These are phyloP conservation scores for Xenus cinereus DNA, from an alignment of 2,113 vertebrate genomes.

Conservation along the genomic window DNA sequence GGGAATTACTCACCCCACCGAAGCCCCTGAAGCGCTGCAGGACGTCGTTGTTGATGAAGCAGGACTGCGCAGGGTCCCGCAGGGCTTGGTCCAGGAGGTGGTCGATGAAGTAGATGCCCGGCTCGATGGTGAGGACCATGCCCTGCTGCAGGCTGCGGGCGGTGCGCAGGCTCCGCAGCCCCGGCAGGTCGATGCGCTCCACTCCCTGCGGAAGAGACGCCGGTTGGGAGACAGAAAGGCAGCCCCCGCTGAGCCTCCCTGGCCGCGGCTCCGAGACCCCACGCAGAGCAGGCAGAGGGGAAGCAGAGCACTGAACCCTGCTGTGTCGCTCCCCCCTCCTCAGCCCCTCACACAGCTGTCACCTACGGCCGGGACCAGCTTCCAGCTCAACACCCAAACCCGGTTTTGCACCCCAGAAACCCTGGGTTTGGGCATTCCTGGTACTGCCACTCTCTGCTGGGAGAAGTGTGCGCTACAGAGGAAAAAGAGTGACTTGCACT, in stretches of 20 bases:
- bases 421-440: not conserved
- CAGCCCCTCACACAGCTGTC: not conserved
- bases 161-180: slow-evolving; percentile 87
- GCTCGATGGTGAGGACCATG: slow-evolving; percentile 97
- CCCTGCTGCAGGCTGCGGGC: slow-evolving; percentile 81
- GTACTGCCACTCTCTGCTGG: not conserved
- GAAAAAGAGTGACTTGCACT: not conserved
- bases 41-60: slow-evolving; percentile 84
- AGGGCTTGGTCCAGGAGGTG: slow-evolving; percentile 89
- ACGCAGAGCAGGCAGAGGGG: accelerated
- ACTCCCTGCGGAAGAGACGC: slow-evolving; percentile 73
- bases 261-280: not conserved
- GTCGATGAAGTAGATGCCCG: slow-evolving; percentile 95
- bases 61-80: slow-evolving; percentile 74
- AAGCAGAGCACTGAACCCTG: not conserved
- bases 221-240: accelerated
- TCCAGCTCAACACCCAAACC: not conserved
- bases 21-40: slow-evolving; percentile 86
- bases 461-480: not conserved
- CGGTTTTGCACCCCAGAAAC: not conserved
- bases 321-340: not conserved
- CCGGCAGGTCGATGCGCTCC: slow-evolving; percentile 82
- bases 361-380: accelerated
- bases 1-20: slow-evolving; percentile 85
- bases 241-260: accelerated